These are phyloP conservation scores for Baryphthengus martii DNA, from an alignment of 2,113 vertebrate genomes.

Conservation along the genomic window DNA sequence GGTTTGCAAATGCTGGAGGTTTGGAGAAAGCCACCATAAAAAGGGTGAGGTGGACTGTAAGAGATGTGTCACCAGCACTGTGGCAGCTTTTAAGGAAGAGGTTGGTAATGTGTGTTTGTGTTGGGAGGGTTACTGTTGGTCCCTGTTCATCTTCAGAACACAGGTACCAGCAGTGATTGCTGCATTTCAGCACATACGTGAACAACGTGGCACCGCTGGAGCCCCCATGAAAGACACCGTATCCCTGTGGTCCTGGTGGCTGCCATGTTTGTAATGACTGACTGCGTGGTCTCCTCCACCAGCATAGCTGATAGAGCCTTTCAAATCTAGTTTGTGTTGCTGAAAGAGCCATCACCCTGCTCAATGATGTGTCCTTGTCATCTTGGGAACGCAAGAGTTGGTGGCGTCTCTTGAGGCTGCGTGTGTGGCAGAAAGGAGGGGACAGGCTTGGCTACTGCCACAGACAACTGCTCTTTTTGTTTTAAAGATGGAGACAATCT, in stretches of 20 bases:
- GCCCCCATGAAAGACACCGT: too few species aligned
- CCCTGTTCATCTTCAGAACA: not conserved
- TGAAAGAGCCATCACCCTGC: not conserved
- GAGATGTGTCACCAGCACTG: not conserved
- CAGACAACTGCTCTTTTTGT: not conserved
- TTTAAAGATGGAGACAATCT: not conserved
- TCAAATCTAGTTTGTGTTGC: not conserved
- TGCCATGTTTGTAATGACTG: not conserved
- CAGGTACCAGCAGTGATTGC: not conserved
- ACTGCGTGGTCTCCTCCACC: accelerated
- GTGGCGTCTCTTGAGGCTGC: not conserved
- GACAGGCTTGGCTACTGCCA: not conserved
- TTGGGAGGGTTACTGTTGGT: not conserved
- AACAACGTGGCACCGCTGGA: accelerated
- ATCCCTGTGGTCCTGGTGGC: not conserved
- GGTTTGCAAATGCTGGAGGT: not conserved
- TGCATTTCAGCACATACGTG: not conserved
- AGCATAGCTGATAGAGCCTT: not conserved
- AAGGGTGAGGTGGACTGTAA: not conserved
- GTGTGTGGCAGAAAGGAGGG: not conserved
- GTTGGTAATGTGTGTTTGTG: not conserved
- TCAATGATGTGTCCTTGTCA: accelerated
- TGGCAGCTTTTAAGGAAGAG: not conserved
- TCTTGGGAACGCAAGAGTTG: not conserved
- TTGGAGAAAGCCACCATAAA: not conserved